Base-by-base conservation (phyloP, 2,888 invertebrate genomes). In the Lasioglossum morio region DNA sequence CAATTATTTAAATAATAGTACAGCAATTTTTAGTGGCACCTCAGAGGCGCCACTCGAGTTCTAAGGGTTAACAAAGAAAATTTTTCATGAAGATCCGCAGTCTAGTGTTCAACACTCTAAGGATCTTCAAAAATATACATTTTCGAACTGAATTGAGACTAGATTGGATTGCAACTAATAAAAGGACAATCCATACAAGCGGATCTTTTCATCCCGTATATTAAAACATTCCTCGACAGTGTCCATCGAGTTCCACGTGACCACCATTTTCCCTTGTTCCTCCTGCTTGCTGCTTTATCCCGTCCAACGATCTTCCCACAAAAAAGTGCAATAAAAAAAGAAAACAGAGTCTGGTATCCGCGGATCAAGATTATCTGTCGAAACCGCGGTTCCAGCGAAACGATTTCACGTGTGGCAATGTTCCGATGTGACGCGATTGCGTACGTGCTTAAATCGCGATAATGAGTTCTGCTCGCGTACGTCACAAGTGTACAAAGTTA, bases 401-500 rank as follows among this genome's bases (percentile, higher is more conserved):
- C 87, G 82, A 84, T 75, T 82, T 81, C 60, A 85, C 63, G 77
- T 89, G 79, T 75, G 34, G 82, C 77, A 87, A 81, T 87, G 79
- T 82, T 82, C 75, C 79, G 72, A 84, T 84, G 80, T 69, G 60
- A 40, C 78, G 69, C 88, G 89, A 84, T 87, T 78, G 81, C 73
- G 80, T 76, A 87, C 89, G 85, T 86, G 89, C 89, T 90, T 90
- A 89, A 90, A 89, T 88, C 88, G 82, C 70, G 89, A 89, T 88
- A 90, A 86, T 84, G 84, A 82, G 72, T 79, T 43, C 77, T 34
- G 73, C 82, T 37, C 77, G 73, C 82, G 82, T 87, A 83, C 84
- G 86, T 86, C 88, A 85, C 90, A 86, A 82, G 84, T 88, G 79
- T 88, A 90, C 82, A 88, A 89, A 89, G 89, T 89, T 90, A 89